phyloP scores from a whole-genome alignment of 1,140 invertebrate genomes.

The Reticulitermes speratus region DNA sequence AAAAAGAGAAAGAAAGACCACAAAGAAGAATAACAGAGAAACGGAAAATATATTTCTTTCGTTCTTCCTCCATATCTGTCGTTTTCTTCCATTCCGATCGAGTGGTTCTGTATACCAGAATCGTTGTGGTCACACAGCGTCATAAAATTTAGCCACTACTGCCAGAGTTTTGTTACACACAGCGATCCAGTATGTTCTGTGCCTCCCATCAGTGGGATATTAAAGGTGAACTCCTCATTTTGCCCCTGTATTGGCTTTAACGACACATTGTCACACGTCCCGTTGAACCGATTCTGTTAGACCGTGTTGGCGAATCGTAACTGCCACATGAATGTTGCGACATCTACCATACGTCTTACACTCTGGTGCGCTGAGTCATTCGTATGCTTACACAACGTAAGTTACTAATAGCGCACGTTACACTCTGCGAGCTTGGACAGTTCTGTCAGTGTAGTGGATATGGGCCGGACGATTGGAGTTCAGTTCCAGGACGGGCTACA shows the following conservation, averaged over 20 bases:
- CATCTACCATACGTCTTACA: background rate
- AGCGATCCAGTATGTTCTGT: background rate
- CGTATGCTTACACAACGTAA: too few relatives aligned
- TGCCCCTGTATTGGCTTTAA: background rate
- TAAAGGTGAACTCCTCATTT: background rate
- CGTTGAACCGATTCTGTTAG: background rate
- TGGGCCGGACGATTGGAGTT: too few relatives aligned
- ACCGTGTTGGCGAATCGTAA: background rate
- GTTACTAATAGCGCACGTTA: too few relatives aligned
- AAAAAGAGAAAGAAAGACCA: background rate
- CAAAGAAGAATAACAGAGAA: background rate
- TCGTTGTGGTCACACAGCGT: background rate
- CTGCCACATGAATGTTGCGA: background rate
- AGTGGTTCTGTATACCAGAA: background rate
- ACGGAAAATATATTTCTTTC: background rate
- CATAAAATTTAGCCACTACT: slow-evolving; percentile 10
- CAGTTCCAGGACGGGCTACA: too few relatives aligned
- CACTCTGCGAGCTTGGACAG: too few relatives aligned
- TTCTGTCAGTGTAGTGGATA: too few relatives aligned
- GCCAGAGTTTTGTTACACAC: background rate
- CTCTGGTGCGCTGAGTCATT: too few relatives aligned
- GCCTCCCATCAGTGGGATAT: background rate
- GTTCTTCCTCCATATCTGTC: background rate
- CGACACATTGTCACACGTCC: background rate
- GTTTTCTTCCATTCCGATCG: slow-evolving; percentile 6